Evolutionary conservation across 2,113 vertebrate genomes (phyloP).

Genomic region (Oenanthe melanoleuca): DNA sequence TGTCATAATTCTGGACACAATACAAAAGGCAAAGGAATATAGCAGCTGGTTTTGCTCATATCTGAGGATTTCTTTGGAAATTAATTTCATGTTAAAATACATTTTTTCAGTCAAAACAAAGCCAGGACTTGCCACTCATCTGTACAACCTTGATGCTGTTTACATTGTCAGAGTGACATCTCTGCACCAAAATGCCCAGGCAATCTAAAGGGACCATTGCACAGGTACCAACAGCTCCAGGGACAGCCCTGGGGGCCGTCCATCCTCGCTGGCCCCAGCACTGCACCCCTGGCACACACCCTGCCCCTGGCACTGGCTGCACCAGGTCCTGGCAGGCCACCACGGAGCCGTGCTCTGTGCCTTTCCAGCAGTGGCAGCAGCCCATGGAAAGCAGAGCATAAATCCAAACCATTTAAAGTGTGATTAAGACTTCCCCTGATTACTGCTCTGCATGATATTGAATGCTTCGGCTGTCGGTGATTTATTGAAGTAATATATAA

Average conservation of each 20-base stretch:
- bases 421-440: constrained; percentile 66
- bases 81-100: background rate
- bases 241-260: background rate
- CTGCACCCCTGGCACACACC: background rate
- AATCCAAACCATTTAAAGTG: constrained; percentile 61
- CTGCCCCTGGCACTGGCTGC: background rate
- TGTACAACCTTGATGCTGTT: background rate
- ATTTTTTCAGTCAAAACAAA: background rate
- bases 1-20: background rate
- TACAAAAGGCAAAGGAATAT: background rate
- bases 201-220: background rate
- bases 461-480: constrained; percentile 19
- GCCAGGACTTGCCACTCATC: background rate
- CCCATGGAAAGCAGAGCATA: constrained; percentile 7
- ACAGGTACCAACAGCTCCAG: background rate
- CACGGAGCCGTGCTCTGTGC: fast-evolving
- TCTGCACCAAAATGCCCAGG: background rate
- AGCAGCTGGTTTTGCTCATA: constrained; percentile 8
- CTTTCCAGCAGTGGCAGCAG: background rate
- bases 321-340: background rate
- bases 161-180: background rate
- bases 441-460: constrained; percentile 54
- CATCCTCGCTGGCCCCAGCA: fast-evolving
- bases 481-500: constrained; percentile 62
- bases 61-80: background rate